Evolutionary conservation across 53 echinoderm and acorn worm genomes (phyloP).

Genomic region (Luidia sarsii): DNA sequence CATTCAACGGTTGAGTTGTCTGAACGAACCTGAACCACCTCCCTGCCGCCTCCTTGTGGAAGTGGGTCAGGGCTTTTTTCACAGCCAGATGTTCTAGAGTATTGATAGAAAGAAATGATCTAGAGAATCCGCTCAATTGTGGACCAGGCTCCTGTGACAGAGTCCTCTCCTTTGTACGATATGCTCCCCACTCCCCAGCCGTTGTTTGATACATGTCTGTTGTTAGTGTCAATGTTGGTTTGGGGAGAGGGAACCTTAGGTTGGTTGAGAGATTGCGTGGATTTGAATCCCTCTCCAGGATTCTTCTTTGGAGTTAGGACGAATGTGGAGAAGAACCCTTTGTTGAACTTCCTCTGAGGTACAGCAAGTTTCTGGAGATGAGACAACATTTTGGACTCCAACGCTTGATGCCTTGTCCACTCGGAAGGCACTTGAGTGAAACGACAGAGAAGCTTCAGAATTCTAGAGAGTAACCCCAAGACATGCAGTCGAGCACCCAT

Average conservation of each 20-base stretch:
- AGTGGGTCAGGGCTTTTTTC: no score
- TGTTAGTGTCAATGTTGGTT: not conserved
- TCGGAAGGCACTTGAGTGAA: not conserved
- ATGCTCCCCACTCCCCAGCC: no score
- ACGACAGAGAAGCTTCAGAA: no score
- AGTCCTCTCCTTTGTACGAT: not conserved
- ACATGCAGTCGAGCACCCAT: not conserved
- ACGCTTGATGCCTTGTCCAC: not conserved
- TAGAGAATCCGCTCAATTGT: not conserved
- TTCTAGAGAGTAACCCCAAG: not conserved
- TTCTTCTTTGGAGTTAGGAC: not conserved
- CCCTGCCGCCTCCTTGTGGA: no score
- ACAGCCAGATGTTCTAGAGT: not conserved
- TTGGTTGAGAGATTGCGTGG: not conserved
- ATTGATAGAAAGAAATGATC: no score
- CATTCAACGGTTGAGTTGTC: no score
- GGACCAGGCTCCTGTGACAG: not conserved
- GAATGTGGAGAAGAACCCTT: conserved; percentile 3
- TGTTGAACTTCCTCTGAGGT: not conserved
- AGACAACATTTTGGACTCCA: not conserved
- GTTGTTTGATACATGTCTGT: not conserved
- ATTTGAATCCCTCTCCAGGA: not conserved
- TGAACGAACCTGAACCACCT: no score
- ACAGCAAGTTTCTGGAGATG: not conserved
- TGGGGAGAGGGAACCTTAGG: not conserved